phyloP scores from a whole-genome alignment of 2,113 vertebrate genomes.

The Corydoras sp. region DNA sequence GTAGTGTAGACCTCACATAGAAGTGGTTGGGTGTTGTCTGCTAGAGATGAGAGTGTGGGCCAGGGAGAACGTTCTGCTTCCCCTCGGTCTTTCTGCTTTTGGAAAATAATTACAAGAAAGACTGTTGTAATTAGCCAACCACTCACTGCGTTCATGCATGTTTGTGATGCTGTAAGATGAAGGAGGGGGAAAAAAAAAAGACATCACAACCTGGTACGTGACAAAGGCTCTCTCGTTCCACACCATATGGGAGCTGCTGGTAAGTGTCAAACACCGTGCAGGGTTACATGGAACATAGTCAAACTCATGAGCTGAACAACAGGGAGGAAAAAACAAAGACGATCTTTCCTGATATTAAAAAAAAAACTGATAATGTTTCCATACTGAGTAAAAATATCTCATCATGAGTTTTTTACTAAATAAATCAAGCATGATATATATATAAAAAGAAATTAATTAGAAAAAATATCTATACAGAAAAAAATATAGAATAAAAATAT shows the following conservation, averaged over 20 bases:
- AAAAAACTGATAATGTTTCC: conserved; percentile 9
- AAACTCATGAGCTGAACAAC: conserved; percentile 46
- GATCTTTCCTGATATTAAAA: not conserved
- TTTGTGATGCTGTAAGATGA: conserved; percentile 24
- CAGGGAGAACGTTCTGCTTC: conserved; percentile 12
- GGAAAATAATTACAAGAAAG: conserved; percentile 46
- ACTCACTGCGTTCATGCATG: conserved; percentile 44
- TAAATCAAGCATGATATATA: no score
- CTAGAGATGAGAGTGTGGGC: conserved; percentile 22
- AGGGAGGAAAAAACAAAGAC: conserved; percentile 40
- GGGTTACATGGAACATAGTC: conserved; percentile 44
- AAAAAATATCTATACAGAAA: no score
- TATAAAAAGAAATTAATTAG: no score
- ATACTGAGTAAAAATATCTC: no score
- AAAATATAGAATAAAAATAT: no score
- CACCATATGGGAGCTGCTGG: conserved; percentile 43
- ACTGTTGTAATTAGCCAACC: conserved; percentile 43
- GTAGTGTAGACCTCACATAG: conserved; percentile 3
- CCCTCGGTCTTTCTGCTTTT: conserved; percentile 35
- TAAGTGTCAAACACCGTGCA: conserved; percentile 37
- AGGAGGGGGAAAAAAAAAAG: conserved; percentile 6
- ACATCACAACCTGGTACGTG: conserved; percentile 41
- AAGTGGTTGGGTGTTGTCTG: conserved; percentile 30
- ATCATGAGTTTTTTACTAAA: no score
- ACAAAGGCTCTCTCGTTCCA: conserved; percentile 39